phyloP scores from a whole-genome alignment of 2,113 vertebrate species.

The Stegastes partitus region DNA sequence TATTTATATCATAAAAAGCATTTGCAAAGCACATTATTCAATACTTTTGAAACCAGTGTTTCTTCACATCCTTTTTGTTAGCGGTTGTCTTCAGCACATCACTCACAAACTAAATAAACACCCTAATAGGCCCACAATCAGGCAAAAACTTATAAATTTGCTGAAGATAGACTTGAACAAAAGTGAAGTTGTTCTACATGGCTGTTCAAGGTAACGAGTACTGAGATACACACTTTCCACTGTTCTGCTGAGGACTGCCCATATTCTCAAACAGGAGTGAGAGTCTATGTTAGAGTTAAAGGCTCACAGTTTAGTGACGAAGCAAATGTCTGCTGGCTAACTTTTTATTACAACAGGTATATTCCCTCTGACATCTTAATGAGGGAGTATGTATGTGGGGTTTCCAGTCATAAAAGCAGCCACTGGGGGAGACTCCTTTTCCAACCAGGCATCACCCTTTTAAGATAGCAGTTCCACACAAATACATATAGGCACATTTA shows the following conservation, averaged over 20 bases:
- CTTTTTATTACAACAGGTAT: conserved; percentile 65
- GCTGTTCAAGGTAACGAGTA: no score
- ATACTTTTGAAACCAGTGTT: no score
- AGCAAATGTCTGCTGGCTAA: conserved; percentile 49
- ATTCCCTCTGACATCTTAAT: conserved; percentile 59
- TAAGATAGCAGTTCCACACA: conserved; percentile 41
- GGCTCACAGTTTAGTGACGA: conserved; percentile 48
- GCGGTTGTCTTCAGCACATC: no score
- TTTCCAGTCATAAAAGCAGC: conserved; percentile 66
- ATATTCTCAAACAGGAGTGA: neutral
- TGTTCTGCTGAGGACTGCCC: conserved; percentile 10
- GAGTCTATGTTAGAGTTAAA: conserved; percentile 28
- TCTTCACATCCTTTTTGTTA: no score
- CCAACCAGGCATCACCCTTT: conserved; percentile 31
- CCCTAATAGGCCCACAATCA: no score
- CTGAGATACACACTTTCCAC: neutral
- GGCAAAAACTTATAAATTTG: no score
- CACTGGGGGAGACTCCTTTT: conserved; percentile 18
- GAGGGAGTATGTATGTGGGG: conserved; percentile 37
- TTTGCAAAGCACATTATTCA: no score
- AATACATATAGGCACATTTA: conserved; percentile 54
- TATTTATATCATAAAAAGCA: no score
- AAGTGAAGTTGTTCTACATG: no score
- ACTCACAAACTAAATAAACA: no score
- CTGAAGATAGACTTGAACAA: no score